A percentile compares a stretch with the other conserved stretches of the same genome.
These are phyloP conservation scores for Crotalus viridis DNA, from an alignment of 2,113 vertebrate species.

Conservation along the genomic window DNA sequence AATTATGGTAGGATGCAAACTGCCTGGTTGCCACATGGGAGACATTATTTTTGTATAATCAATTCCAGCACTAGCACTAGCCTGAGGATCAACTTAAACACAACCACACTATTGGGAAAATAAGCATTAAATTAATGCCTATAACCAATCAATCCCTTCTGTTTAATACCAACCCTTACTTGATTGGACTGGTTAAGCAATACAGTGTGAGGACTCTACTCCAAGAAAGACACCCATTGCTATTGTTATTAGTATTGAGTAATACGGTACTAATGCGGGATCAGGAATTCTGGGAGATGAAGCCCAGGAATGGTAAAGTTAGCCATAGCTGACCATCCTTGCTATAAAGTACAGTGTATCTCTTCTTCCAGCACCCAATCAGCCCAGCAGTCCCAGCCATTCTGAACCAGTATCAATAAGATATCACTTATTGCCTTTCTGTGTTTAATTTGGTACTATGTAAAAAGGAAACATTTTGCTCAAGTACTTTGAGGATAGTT, in stretches of 20 bases:
- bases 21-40: neutral
- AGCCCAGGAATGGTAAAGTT: neutral
- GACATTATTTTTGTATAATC: neutral
- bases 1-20: neutral
- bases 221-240: neutral
- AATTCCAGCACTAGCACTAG: neutral
- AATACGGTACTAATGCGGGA: neutral
- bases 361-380: neutral
- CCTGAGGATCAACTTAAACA: neutral
- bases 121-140: neutral
- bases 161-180: neutral
- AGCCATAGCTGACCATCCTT: neutral
- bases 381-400: neutral
- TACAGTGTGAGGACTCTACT: neutral
- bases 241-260: neutral
- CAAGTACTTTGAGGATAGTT: neutral
- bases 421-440: neutral
- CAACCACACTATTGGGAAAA: neutral
- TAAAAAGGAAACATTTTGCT: neutral
- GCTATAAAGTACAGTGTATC: neutral
- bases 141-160: neutral
- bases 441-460: neutral
- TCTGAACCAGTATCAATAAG: neutral
- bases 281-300: neutral
- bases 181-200: neutral